Evolutionary conservation across 2,113 vertebrate species (phyloP).

Genomic region (Chlamydotis undulata): DNA sequence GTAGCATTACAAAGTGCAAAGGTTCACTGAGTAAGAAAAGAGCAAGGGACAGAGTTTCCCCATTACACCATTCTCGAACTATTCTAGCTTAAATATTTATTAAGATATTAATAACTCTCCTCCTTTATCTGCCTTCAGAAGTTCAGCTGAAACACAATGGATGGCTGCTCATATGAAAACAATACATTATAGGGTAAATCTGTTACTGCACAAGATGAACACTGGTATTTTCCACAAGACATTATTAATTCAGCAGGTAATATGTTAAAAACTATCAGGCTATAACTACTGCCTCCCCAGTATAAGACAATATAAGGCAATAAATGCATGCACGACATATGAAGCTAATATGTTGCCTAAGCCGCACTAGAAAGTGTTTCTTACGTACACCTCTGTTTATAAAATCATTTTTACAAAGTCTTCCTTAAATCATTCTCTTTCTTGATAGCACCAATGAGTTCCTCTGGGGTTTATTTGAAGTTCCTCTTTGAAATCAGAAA

Average conservation of each 20-base stretch:
- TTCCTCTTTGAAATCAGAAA: constrained; percentile 44
- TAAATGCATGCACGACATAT: neutral
- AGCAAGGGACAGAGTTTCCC: constrained; percentile 70
- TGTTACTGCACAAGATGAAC: constrained; percentile 50
- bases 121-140: constrained; percentile 63
- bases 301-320: neutral
- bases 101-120: constrained; percentile 77
- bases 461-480: constrained; percentile 45
- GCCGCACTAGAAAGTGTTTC: neutral
- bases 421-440: neutral
- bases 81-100: constrained; percentile 81
- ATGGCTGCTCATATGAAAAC: constrained; percentile 59
- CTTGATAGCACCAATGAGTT: neutral
- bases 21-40: constrained; percentile 74
- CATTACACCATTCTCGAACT: constrained; percentile 69
- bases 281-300: neutral
- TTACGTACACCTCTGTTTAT: neutral
- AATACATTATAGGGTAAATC: constrained; percentile 48
- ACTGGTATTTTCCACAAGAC: constrained; percentile 11
- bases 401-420: neutral
- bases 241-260: constrained; percentile 56
- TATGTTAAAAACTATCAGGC: constrained; percentile 5
- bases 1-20: constrained; percentile 78
- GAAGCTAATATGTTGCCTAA: neutral
- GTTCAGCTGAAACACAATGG: constrained; percentile 45